phyloP scores from a whole-genome alignment of 2,113 vertebrate genomes.

The Ochotona curzoniae region DNA sequence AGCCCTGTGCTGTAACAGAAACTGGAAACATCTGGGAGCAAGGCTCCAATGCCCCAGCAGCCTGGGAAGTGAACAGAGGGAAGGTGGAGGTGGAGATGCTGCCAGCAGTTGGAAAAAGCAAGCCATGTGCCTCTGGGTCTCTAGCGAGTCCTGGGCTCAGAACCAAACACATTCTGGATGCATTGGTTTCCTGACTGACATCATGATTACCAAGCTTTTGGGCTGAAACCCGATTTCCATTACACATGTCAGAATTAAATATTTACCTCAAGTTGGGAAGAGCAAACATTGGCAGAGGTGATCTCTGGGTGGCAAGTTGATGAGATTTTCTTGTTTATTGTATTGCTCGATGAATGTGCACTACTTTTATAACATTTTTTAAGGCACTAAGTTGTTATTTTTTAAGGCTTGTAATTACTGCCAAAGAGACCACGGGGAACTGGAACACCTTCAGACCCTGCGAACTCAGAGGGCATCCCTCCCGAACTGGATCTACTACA shows the following conservation, averaged over 20 bases:
- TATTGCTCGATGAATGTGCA: not conserved
- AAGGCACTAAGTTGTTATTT: not conserved
- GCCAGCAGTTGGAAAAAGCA: not conserved
- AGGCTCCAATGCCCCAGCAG: not conserved
- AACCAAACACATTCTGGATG: not conserved
- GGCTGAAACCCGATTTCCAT: slow-evolving; percentile 26
- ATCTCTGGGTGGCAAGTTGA: too few relatives aligned
- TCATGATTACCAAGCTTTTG: not conserved
- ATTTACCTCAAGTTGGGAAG: slow-evolving; percentile 19
- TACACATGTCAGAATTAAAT: slow-evolving; percentile 11
- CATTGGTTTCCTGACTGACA: not conserved
- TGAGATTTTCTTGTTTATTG: not conserved
- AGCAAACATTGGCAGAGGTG: slow-evolving; percentile 9
- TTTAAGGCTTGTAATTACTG: not conserved
- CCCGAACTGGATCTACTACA: too few relatives aligned
- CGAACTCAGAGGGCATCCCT: too few relatives aligned
- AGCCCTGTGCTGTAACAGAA: too few relatives aligned
- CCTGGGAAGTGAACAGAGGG: not conserved
- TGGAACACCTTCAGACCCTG: too few relatives aligned
- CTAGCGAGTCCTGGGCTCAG: not conserved
- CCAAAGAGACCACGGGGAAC: too few relatives aligned
- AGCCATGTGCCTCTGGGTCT: not conserved
- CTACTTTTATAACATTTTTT: not conserved
- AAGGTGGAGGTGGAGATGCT: not conserved
- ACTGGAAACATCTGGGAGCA: too few relatives aligned